Evolutionary conservation across 2,113 vertebrate species (phyloP), one percentile per base, ranked within the genome.

Genomic region (Zapornia atra): DNA sequence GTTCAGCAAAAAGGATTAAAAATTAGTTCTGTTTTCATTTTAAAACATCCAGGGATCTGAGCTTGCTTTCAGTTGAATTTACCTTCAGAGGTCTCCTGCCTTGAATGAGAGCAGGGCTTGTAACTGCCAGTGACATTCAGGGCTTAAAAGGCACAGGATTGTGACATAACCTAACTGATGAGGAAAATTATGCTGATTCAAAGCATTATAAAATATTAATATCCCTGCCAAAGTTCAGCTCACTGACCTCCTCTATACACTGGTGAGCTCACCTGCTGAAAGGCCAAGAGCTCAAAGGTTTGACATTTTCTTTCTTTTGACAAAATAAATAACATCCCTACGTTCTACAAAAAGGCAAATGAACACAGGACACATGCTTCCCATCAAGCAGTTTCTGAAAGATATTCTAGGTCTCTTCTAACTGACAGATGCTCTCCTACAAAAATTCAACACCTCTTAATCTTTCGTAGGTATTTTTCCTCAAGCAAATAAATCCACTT

Each of bases 251-350:
- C 33, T 84, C 24, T 82, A 12, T 72, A 68, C 60, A 75, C 57
- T 90, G 44, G 24, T 84, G 81, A 92, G 24, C 33, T 92, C 57
- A 82, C 87, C 94, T 90, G 81, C 48, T 87, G 65, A 79, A 96
- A 97, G 57, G 66, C 48, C 20, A 5, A 85, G 36, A 65, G 66
- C 61, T 81, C 77, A 89, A 91, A 79, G 42, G 24, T 53, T 82
- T 94, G 84, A 89, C 34, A 50, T 95, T 93, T 87, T 79, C 46
- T 69, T 87, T 54, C 50, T 82, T 82, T 72, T 69, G 33, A 66
- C 60, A 85, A 95, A 91, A 92, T 68, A 79, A 92, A 82, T 78
- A 82, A 56, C 29, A 82, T 18, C n/a, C 63, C 9, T 64, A 3
- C 61, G 21, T 68, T 79, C 44, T 63, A 66, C 11, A 36, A 38